These are phyloP conservation scores for Plebejus anna DNA, from an alignment of 2,888 invertebrate species.

Conservation along the genomic window DNA sequence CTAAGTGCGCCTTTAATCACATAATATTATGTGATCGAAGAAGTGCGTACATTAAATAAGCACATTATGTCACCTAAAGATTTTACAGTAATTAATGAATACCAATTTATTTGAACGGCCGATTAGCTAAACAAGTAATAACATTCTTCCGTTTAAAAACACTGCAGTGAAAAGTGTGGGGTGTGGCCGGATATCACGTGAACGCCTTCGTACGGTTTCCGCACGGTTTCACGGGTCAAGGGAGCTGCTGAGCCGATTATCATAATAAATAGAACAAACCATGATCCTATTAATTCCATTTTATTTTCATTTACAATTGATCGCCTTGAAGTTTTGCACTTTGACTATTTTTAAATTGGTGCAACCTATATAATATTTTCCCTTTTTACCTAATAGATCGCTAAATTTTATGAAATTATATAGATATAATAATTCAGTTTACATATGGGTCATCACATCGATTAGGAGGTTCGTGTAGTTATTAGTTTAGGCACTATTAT, in stretches of 20 bases:
- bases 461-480: too few species aligned
- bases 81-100: background rate
- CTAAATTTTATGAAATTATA: too few species aligned
- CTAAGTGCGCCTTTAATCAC: too few species aligned
- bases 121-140: background rate
- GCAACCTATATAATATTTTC: too few species aligned
- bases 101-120: background rate
- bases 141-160: background rate
- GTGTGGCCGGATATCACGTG: slow-evolving; percentile 27
- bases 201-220: slow-evolving; percentile 7
- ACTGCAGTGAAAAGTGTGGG: slow-evolving; percentile 4
- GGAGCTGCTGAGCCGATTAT: slow-evolving; percentile 17
- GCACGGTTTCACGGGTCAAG: slow-evolving; percentile 26
- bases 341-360: background rate
- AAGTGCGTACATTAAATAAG: too few species aligned
- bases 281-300: slow-evolving; percentile 1
- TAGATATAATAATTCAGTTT: too few species aligned
- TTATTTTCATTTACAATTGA: background rate
- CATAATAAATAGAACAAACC: slow-evolving; percentile 21
- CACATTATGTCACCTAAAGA: too few species aligned
- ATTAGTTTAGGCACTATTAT: too few species aligned
- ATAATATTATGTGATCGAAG: too few species aligned
- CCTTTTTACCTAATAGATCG: too few species aligned
- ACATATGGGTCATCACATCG: too few species aligned
- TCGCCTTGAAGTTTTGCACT: background rate